Conservation (phyloP, 1,140 invertebrate genomes). For the Lycorma delicatula region DNA sequence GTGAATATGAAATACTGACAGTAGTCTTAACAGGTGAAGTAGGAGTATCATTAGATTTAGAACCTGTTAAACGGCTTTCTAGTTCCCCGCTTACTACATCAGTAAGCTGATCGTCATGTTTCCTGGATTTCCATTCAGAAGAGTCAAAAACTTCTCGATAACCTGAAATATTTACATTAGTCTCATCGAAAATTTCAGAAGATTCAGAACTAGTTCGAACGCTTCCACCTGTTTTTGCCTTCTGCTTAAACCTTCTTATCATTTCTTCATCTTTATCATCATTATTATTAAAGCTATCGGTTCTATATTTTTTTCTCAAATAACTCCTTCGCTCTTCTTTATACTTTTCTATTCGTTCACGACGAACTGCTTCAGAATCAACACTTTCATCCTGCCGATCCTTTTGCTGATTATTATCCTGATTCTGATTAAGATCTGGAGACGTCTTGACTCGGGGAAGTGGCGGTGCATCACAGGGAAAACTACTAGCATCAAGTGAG, state of each 20-base stretch:
- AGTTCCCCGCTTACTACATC: neutral
- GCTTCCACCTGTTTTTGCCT: constrained; percentile 7
- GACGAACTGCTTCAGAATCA: constrained; percentile 38
- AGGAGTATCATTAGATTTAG: neutral
- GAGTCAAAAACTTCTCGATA: constrained; percentile 4
- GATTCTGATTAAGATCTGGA: constrained; percentile 28
- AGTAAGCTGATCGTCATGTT: constrained; percentile 1
- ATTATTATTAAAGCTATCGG: constrained; percentile 64
- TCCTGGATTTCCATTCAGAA: constrained; percentile 10
- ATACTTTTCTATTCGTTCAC: constrained; percentile 46
- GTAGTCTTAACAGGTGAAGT: constrained; percentile 24
- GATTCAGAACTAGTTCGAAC: neutral
- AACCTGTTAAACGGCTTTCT: constrained; percentile 10
- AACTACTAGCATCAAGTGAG: constrained; percentile 49
- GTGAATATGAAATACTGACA: constrained; percentile 27
- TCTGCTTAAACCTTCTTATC: constrained; percentile 26
- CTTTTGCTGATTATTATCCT: constrained; percentile 42
- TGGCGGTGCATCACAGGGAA: constrained; percentile 9
- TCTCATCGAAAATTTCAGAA: neutral
- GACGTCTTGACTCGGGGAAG: constrained; percentile 38
- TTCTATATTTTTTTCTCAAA: constrained; percentile 75
- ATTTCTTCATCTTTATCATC: constrained; percentile 34
- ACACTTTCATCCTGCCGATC: constrained; percentile 41
- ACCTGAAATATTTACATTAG: neutral
- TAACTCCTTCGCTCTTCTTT: constrained; percentile 84